Evolutionary conservation across 2,797 vertebrate species (phyloP).

Genomic region (Coluber constrictor): DNA sequence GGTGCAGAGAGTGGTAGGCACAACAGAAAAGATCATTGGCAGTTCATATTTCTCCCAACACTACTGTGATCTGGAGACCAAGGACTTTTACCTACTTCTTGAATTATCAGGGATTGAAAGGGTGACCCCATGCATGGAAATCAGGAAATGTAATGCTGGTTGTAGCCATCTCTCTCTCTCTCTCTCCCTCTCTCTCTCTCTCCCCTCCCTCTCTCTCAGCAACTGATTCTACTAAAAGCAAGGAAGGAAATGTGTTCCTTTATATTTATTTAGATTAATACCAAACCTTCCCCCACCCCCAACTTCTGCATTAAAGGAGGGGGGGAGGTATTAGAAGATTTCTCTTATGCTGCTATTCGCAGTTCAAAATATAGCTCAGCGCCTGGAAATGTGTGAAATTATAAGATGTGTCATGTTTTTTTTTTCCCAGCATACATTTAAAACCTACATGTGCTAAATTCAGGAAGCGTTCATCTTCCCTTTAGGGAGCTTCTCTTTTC

Average conservation of each 20-base stretch:
- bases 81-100: neutral
- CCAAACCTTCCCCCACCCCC: neutral
- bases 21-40: no score
- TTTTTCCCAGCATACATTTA: neutral
- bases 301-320: neutral
- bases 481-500: neutral
- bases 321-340: neutral
- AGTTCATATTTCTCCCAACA: no score
- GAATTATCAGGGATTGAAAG: neutral
- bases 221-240: neutral
- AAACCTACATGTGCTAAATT: neutral
- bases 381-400: neutral
- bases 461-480: neutral
- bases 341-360: neutral
- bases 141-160: neutral
- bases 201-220: neutral
- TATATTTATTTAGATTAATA: neutral
- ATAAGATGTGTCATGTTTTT: neutral
- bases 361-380: neutral
- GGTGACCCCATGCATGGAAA: neutral
- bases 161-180: neutral
- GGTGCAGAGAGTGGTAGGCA: no score
- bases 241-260: neutral
- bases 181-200: rapidly evolving
- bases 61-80: neutral